A percentile compares a stretch with the other conserved stretches of the same genome.
Conservation (phyloP, 2,888 invertebrate genomes). For the Chrysina gloriosa region DNA sequence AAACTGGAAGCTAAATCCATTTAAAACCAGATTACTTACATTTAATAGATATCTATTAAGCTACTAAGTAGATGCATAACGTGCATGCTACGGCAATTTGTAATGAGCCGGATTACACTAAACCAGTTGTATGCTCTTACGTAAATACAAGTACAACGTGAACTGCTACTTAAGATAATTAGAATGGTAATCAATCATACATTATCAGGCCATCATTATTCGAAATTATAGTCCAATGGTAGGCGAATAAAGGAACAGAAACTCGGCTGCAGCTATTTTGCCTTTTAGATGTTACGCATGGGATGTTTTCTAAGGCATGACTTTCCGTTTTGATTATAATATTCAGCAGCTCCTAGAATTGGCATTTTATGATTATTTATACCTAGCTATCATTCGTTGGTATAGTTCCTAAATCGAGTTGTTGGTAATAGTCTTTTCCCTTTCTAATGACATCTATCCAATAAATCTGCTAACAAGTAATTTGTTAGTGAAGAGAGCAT, state of each 20-base stretch:
- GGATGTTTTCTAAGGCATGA: background rate
- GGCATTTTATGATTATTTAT: too few species aligned
- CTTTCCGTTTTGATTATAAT: too few species aligned
- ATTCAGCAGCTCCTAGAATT: too few species aligned
- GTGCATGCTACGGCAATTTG: background rate
- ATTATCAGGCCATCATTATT: slow-evolving; percentile 10
- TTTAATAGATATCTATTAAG: slow-evolving; percentile 10
- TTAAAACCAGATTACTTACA: background rate
- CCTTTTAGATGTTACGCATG: background rate
- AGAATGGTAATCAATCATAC: slow-evolving; percentile 15
- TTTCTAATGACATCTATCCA: too few species aligned
- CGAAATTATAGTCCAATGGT: slow-evolving; percentile 5
- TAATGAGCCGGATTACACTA: background rate
- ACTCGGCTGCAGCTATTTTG: background rate
- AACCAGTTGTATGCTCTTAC: background rate
- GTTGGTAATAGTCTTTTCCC: too few species aligned
- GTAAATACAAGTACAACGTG: slow-evolving; percentile 2
- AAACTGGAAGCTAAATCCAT: too few species aligned
- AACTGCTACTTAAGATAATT: slow-evolving; percentile 16
- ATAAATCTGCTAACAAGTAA: too few species aligned
- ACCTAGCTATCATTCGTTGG: too few species aligned
- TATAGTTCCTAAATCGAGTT: too few species aligned
- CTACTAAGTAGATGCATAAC: background rate
- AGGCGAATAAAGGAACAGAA: background rate
- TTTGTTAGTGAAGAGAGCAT: too few species aligned